These are phyloP conservation scores for Phasianus colchicus DNA, from an alignment of 2,113 vertebrate genomes.

Conservation along the genomic window DNA sequence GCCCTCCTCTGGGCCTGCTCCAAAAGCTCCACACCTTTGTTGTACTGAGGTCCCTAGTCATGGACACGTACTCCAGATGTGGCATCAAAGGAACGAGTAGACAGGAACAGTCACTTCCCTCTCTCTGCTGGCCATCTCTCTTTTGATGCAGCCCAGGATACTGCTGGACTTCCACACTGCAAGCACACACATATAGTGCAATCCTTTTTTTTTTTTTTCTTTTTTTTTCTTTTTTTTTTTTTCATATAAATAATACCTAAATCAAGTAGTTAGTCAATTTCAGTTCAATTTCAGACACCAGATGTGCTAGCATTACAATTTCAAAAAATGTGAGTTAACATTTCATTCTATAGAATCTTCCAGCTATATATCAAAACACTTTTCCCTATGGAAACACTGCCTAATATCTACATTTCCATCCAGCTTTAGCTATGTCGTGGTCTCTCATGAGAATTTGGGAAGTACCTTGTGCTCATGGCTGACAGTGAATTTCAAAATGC, in stretches of 20 bases:
- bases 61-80: no score
- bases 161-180: no score
- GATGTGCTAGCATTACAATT: background rate
- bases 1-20: no score
- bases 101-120: no score
- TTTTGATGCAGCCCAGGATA: no score
- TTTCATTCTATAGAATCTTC: background rate
- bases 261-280: background rate
- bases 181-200: no score
- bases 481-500: background rate
- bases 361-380: background rate
- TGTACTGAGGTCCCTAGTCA: no score
- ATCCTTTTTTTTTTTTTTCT: rapidly evolving
- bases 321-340: background rate
- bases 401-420: background rate
- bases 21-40: no score
- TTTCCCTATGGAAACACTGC: background rate
- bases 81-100: no score
- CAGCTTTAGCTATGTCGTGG: background rate
- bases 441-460: background rate
- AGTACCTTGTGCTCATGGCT: background rate
- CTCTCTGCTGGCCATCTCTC: no score
- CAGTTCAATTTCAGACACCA: background rate
- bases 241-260: background rate
- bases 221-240: background rate